Conservation (phyloP, 1,140 invertebrate species). For the Drosophila kohkoa region DNA sequence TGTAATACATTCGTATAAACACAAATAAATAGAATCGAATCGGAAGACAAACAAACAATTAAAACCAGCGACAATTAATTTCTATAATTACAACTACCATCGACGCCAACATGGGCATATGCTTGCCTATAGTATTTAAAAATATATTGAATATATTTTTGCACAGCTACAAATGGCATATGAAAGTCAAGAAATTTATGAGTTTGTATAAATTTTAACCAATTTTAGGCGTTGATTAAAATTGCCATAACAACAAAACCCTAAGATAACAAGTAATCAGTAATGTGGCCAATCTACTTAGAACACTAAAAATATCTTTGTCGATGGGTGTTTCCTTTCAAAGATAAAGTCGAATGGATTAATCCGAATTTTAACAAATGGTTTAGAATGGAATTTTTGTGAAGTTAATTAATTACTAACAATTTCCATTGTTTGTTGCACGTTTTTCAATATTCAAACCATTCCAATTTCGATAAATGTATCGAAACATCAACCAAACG, state of each 20-base stretch:
- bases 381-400: not conserved
- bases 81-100: constrained; percentile 8
- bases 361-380: not conserved
- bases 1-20: not conserved
- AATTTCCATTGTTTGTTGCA: not conserved
- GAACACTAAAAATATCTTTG: not conserved
- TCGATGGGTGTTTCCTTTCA: not conserved
- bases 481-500: not conserved
- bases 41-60: constrained; percentile 3
- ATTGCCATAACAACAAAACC: constrained; percentile 8
- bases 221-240: constrained; percentile 11
- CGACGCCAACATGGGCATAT: not conserved
- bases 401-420: not conserved
- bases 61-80: constrained; percentile 13
- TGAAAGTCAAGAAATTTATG: not conserved
- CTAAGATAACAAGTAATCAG: constrained; percentile 18
- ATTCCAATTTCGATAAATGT: not conserved
- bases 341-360: constrained; percentile 6
- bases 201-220: constrained; percentile 2
- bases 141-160: not conserved
- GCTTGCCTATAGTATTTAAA: constrained; percentile 8
- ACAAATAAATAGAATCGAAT: not conserved
- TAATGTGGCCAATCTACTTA: constrained; percentile 3
- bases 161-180: no score
- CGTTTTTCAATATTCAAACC: not conserved